These are phyloP conservation scores for Diglossa cyanea DNA, from an alignment of 2,797 vertebrate genomes.

Conservation along the genomic window DNA sequence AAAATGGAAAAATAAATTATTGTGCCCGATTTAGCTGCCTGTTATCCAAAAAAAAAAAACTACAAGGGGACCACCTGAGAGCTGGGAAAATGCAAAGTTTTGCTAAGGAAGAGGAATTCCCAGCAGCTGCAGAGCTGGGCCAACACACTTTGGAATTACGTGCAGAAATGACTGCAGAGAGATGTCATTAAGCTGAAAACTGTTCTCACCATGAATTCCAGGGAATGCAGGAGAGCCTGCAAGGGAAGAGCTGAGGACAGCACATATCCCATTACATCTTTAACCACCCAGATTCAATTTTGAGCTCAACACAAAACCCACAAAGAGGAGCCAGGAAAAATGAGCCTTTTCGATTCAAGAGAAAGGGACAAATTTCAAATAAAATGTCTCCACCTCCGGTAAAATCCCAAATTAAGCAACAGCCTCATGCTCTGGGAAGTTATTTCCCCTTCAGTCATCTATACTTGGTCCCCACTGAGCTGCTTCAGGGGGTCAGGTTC, in stretches of 20 bases:
- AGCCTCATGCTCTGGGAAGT: neutral
- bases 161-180: neutral
- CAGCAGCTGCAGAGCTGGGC: neutral
- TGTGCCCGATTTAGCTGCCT: neutral
- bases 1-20: neutral
- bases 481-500: neutral
- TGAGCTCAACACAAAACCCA: neutral
- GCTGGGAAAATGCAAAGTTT: neutral
- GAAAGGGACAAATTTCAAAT: neutral
- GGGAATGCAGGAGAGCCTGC: neutral
- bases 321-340: neutral
- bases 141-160: neutral
- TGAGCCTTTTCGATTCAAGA: neutral
- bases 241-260: constrained; percentile 16
- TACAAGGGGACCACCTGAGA: neutral
- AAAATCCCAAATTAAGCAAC: constrained; percentile 31
- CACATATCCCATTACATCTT: neutral
- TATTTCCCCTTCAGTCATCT: neutral
- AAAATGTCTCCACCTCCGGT: neutral
- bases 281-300: neutral
- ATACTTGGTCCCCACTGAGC: neutral
- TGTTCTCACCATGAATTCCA: neutral
- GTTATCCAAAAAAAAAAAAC: neutral
- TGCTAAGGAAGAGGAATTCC: neutral
- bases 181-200: neutral